Conservation (phyloP, 2,113 vertebrate genomes). For the Myiozetetes cayanensis region DNA sequence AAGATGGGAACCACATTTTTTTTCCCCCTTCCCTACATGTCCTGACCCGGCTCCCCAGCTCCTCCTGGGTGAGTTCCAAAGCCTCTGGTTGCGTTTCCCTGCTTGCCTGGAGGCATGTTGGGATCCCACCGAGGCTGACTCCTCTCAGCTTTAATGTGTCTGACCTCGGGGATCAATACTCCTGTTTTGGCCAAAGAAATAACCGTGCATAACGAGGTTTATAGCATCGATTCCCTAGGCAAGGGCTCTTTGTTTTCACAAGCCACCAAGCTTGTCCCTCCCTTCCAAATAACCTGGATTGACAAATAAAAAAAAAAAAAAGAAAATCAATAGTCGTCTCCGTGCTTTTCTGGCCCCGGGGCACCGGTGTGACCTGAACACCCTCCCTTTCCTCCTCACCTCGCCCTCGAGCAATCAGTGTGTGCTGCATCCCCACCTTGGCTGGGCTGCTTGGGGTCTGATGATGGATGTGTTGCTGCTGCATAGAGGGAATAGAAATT, state of each 20-base stretch:
- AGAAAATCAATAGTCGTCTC: conserved; percentile 8
- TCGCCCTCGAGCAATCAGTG: background rate
- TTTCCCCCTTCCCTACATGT: background rate
- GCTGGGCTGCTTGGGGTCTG: background rate
- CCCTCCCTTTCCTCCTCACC: background rate
- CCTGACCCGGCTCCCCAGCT: background rate
- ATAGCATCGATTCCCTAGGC: conserved; percentile 45
- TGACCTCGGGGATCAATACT: conserved; percentile 48
- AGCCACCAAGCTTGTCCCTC: conserved; percentile 20
- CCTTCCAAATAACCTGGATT: conserved; percentile 21
- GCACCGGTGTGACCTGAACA: background rate
- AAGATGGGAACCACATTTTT: background rate
- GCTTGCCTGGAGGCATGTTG: background rate
- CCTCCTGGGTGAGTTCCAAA: background rate
- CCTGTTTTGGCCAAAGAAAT: conserved; percentile 47
- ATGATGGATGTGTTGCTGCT: background rate
- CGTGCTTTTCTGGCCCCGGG: conserved; percentile 23
- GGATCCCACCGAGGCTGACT: background rate
- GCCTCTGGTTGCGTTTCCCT: background rate
- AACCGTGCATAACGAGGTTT: conserved; percentile 52
- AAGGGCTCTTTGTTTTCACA: conserved; percentile 53
- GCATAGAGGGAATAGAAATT: background rate
- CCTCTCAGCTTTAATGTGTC: background rate
- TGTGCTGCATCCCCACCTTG: background rate
- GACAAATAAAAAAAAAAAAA: conserved; percentile 27